phyloP scores from a whole-genome alignment of 2,888 invertebrate genomes.

The Mimumesa dahlbomi region DNA sequence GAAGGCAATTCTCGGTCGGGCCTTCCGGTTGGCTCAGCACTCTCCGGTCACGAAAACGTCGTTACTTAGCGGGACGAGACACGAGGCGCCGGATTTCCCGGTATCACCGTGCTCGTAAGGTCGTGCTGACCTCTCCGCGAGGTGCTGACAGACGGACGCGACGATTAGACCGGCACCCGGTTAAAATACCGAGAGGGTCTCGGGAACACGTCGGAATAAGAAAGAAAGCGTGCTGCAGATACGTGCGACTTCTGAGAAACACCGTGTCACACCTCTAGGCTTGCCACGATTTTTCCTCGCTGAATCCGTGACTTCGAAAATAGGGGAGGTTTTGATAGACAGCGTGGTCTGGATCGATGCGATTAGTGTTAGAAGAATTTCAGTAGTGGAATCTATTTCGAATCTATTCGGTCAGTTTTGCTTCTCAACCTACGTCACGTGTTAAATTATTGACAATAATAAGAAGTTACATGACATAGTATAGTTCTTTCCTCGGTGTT shows the following conservation, averaged over 20 bases:
- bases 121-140: slow-evolving; percentile 42
- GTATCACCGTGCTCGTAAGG: slow-evolving; percentile 52
- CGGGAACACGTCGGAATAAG: slow-evolving; percentile 1
- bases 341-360: too few species aligned
- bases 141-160: slow-evolving; percentile 66
- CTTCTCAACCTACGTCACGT: too few species aligned
- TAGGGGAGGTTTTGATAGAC: not conserved
- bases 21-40: slow-evolving; percentile 22
- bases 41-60: slow-evolving; percentile 35
- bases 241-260: too few species aligned
- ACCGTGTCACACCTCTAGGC: too few species aligned
- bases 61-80: slow-evolving; percentile 32
- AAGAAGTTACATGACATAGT: too few species aligned
- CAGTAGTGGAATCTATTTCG: too few species aligned
- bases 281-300: not conserved
- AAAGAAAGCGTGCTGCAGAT: slow-evolving; percentile 11
- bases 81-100: slow-evolving; percentile 57
- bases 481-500: too few species aligned
- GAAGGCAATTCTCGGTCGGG: slow-evolving; percentile 23
- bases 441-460: too few species aligned
- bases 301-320: too few species aligned
- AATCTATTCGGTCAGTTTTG: too few species aligned
- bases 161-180: slow-evolving; percentile 64
- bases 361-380: too few species aligned
- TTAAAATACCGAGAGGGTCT: slow-evolving; percentile 21